Evolutionary conservation across 1,140 invertebrate species (phyloP).

Genomic region (Drosophila bocki): DNA sequence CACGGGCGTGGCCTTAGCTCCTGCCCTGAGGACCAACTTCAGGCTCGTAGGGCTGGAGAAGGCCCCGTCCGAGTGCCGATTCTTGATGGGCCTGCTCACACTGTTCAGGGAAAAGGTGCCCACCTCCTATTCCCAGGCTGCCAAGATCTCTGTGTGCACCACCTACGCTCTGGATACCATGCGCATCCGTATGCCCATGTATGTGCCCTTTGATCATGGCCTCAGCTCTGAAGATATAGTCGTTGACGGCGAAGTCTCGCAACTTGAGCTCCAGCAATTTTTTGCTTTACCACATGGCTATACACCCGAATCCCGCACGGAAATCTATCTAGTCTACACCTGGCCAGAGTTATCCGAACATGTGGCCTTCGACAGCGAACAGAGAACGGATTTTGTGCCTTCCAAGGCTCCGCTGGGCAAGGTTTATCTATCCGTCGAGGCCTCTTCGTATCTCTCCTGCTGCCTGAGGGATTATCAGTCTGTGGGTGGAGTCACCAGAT

Average conservation of each 20-base stretch:
- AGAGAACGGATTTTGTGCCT: slow-evolving; percentile 95
- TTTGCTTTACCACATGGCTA: slow-evolving; percentile 94
- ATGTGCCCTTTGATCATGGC: slow-evolving; percentile 69
- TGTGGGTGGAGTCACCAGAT: slow-evolving; percentile 85
- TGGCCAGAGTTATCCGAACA: slow-evolving; percentile 95
- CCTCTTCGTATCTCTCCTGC: slow-evolving; percentile 89
- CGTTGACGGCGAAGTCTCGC: slow-evolving; percentile 48
- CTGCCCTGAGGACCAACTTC: slow-evolving; percentile 91
- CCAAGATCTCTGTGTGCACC: slow-evolving; percentile 90
- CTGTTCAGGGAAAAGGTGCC: slow-evolving; percentile 93
- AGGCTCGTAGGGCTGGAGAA: slow-evolving; percentile 95
- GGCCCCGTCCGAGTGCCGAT: slow-evolving; percentile 92
- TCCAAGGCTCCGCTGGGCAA: slow-evolving; percentile 93
- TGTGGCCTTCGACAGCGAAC: slow-evolving; percentile 94
- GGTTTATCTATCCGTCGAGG: slow-evolving; percentile 87
- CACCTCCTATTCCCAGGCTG: slow-evolving; percentile 87
- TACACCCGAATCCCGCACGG: slow-evolving; percentile 91
- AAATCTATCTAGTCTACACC: slow-evolving; percentile 92
- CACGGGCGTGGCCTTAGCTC: slow-evolving; percentile 91
- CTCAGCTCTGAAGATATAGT: slow-evolving; percentile 60
- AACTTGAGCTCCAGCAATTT: slow-evolving; percentile 57
- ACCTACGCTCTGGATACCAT: slow-evolving; percentile 93
- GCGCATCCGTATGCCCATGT: slow-evolving; percentile 85
- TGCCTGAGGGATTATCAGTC: slow-evolving; percentile 87
- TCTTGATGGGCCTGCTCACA: slow-evolving; percentile 92